A percentile compares a stretch with the other conserved stretches of the same genome.
Evolutionary conservation across 1,140 invertebrate species (phyloP).

Genomic region (Drosophila mauritiana): DNA sequence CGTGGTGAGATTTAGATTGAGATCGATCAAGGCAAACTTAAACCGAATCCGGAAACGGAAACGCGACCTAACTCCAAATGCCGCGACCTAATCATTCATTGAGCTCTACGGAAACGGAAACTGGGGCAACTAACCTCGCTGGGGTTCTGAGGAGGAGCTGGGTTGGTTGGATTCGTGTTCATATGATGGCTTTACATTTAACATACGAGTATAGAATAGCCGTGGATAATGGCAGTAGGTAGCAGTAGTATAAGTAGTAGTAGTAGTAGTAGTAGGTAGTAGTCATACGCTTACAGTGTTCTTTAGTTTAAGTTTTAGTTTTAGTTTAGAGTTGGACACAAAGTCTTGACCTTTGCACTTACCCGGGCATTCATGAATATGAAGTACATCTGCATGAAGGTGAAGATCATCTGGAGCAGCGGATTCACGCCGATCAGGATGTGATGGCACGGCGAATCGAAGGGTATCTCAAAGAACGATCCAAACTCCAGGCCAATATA

Average conservation of each 20-base stretch:
- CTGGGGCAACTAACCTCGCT: slow-evolving; percentile 62
- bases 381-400: slow-evolving; percentile 99
- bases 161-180: slow-evolving; percentile 46
- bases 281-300: slow-evolving; percentile 71
- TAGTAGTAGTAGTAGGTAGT: slow-evolving; percentile 48
- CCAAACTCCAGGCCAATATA: slow-evolving; percentile 98
- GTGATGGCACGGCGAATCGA: slow-evolving; percentile 94
- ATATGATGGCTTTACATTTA: slow-evolving; percentile 62
- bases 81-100: slow-evolving; percentile 16
- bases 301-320: slow-evolving; percentile 24
- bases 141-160: slow-evolving; percentile 17
- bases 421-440: slow-evolving; percentile 96
- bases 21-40: slow-evolving; percentile 21
- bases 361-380: slow-evolving; percentile 99
- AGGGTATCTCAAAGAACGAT: slow-evolving; percentile 96
- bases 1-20: slow-evolving; percentile 31
- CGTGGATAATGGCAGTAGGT: slow-evolving; percentile 43
- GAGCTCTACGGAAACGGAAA: slow-evolving; percentile 1
- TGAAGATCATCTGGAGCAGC: slow-evolving; percentile 97
- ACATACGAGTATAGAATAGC: slow-evolving; percentile 55
- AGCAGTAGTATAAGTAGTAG: slow-evolving; percentile 39
- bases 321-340: slow-evolving; percentile 21
- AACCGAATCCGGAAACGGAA: slow-evolving; percentile 5
- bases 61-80: slow-evolving; percentile 20
- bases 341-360: slow-evolving; percentile 84